These are phyloP conservation scores for Octodonta nipae DNA, from an alignment of 2,888 invertebrate species.

Conservation along the genomic window DNA sequence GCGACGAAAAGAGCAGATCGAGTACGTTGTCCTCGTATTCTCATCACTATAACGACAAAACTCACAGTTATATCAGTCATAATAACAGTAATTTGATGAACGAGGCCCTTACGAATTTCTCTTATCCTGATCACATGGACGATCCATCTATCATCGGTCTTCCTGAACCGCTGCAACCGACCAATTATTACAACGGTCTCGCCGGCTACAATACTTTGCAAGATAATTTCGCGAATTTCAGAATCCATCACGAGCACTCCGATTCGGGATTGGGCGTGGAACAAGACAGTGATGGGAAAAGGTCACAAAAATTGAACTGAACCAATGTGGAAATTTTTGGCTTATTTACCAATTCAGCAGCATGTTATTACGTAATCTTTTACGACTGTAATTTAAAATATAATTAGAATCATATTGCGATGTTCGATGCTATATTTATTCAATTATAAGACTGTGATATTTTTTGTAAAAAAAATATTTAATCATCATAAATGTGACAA, in stretches of 20 bases:
- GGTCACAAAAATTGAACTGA: too few species aligned
- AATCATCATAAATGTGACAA: too few species aligned
- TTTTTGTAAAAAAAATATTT: too few species aligned
- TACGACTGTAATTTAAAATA: too few species aligned
- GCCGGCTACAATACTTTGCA: conserved; percentile 14
- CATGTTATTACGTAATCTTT: too few species aligned
- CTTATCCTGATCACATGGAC: conserved; percentile 17
- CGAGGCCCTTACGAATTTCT: conserved; percentile 20
- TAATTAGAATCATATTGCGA: too few species aligned
- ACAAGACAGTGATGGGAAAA: conserved; percentile 2
- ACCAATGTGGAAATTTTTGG: too few species aligned
- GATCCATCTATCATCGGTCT: conserved; percentile 13
- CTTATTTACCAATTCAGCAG: too few species aligned
- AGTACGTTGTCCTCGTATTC: conserved; percentile 13
- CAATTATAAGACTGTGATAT: too few species aligned
- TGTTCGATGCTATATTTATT: too few species aligned
- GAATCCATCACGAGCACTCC: conserved; percentile 6
- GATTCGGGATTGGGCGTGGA: conserved; percentile 5
- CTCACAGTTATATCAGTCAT: too few species aligned
- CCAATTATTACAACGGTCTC: conserved; percentile 15
- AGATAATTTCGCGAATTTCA: conserved; percentile 13
- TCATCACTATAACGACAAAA: conserved; percentile 13
- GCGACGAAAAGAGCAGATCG: conserved; percentile 13
- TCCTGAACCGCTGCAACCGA: conserved; percentile 17
- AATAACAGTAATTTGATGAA: conserved; percentile 14